Conservation (phyloP, 2,888 invertebrate genomes). For the Sipha maydis region DNA sequence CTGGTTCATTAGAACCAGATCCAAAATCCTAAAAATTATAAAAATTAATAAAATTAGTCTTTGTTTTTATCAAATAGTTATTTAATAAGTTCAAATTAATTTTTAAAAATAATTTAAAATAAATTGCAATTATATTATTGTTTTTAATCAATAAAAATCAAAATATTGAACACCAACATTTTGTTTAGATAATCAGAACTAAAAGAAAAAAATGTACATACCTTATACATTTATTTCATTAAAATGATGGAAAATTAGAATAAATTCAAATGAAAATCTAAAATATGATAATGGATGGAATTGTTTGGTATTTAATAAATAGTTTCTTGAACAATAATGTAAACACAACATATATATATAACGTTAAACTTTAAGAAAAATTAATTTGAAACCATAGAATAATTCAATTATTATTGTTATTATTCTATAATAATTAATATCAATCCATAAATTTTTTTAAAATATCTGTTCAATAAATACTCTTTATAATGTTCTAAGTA, state of each 20-base stretch:
- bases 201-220: no score
- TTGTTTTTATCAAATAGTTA: background rate
- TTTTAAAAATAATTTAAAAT: background rate
- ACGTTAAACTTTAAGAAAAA: no score
- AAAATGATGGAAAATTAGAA: background rate
- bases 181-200: background rate
- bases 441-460: background rate
- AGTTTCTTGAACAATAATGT: background rate
- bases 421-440: background rate
- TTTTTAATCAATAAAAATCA: background rate
- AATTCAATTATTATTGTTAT: no score
- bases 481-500: background rate
- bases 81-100: constrained; percentile 12
- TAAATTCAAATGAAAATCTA: background rate
- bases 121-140: no score
- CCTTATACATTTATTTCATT: background rate
- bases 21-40: constrained; percentile 66
- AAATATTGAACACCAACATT: no score
- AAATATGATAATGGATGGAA: background rate
- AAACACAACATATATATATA: no score
- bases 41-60: background rate
- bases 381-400: no score
- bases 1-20: constrained; percentile 65
- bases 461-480: background rate
- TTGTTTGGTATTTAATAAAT: background rate